A percentile compares a stretch with the other conserved stretches of the same genome.
Conservation (phyloP, 2,113 vertebrate genomes). For the Xenus cinereus region DNA sequence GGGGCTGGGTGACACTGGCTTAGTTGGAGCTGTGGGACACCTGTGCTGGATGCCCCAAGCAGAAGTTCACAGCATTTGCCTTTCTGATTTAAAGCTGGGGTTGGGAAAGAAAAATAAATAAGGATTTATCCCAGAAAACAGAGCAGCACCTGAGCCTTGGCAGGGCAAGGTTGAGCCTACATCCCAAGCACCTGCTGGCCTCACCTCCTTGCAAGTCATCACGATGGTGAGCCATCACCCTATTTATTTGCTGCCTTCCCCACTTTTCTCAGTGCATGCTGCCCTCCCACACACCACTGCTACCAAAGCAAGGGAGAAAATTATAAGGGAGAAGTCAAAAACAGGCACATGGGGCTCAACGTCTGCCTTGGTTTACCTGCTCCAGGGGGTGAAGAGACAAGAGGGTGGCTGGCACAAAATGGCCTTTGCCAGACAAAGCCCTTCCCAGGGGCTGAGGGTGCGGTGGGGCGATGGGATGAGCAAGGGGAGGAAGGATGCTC, state of each 20-base stretch:
- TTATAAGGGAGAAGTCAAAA: background rate
- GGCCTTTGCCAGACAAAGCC: background rate
- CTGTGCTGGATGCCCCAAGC: background rate
- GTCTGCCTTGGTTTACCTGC: background rate
- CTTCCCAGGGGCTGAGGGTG: background rate
- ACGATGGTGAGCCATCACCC: background rate
- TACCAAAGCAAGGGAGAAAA: background rate
- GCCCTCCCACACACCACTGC: rapidly evolving
- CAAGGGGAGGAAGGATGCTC: background rate
- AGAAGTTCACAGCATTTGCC: background rate
- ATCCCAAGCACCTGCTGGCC: rapidly evolving
- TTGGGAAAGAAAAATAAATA: too few species aligned
- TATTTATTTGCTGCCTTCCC: background rate
- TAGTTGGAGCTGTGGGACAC: background rate
- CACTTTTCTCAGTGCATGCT: rapidly evolving
- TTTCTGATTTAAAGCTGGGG: background rate
- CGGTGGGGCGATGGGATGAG: rapidly evolving
- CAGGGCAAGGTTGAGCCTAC: background rate
- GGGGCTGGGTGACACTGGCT: background rate
- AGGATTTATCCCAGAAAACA: background rate
- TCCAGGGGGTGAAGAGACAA: background rate
- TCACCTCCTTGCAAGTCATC: background rate
- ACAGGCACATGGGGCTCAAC: rapidly evolving
- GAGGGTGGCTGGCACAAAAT: background rate
- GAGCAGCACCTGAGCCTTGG: background rate